Base-by-base conservation (phyloP, 2,797 vertebrate genomes). In the Chiloscyllium punctatum region DNA sequence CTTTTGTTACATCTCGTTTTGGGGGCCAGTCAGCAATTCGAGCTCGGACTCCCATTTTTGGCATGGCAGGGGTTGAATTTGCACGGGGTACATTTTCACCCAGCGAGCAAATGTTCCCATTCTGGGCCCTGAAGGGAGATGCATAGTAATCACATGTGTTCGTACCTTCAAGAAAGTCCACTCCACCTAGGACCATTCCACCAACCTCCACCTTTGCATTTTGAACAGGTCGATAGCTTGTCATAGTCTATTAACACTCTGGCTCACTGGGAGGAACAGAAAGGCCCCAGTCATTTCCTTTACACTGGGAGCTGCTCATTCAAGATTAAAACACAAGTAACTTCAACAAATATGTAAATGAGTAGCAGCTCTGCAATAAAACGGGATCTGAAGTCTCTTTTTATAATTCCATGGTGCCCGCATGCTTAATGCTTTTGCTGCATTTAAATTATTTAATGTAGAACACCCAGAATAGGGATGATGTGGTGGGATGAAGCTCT, bases 1-100 rank as follows among this genome's bases (percentile, higher is more conserved):
- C 98, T 95, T 97, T 97, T 71, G 98, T 97, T 51, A 97, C 96
- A 0, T 98, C 98, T 4, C 98, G 98, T 33, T 98, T 98, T 0
- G 99, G 99, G 0, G 99, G 99, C 99, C 99, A 99, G 95, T 99
- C 98, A 0, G 98, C 98, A 0, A 99, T 99, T 95, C 99, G 97
- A 0, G 99, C 99, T 0, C 98, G 98, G 0, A 99, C 99, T 0
- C 99, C 99, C 99, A 99, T 99, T 96, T 99, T 99, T 95, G 99
- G 99, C 96, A 99, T 97, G 0, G 97, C 96, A 30, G 97, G 98
- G 96, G 97, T 98, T 97, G 96, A 97, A 96, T 96, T 98, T 62
- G 97, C 69, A 0, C 98, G 98, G 0, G 98, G 96, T 2, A 96
- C 25, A 23, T 96, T 74, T 0, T 96, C 62, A 21, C 95, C 96